phyloP scores from a whole-genome alignment of 2,888 invertebrate genomes.

The Tetranychus truncatus region DNA sequence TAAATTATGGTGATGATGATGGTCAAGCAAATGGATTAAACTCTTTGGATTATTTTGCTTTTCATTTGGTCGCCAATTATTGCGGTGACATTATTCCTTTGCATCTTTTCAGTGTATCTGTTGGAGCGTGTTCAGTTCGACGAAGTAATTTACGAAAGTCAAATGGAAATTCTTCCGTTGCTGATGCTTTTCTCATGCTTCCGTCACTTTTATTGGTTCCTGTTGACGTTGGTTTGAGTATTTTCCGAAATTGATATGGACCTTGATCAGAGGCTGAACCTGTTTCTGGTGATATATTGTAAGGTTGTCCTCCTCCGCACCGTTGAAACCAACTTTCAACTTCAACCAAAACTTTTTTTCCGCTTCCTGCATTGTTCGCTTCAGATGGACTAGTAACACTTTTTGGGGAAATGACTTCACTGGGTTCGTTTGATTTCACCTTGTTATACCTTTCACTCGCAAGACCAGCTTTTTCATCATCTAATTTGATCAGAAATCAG shows the following conservation, averaged over 20 bases:
- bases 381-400: neutral
- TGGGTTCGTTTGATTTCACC: too few relatives aligned
- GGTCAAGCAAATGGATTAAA: too few relatives aligned
- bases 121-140: slow-evolving; percentile 46
- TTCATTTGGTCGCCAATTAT: neutral
- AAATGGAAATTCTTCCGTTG: slow-evolving; percentile 42
- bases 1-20: too few relatives aligned
- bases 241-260: slow-evolving; percentile 20
- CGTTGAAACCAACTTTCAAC: slow-evolving; percentile 10
- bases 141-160: slow-evolving; percentile 47
- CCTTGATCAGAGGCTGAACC: slow-evolving; percentile 17
- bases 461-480: too few relatives aligned
- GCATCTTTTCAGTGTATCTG: slow-evolving; percentile 43
- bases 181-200: slow-evolving; percentile 33
- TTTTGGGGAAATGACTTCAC: too few relatives aligned
- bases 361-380: neutral
- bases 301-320: slow-evolving; percentile 13
- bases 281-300: slow-evolving; percentile 11
- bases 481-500: too few relatives aligned
- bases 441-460: too few relatives aligned
- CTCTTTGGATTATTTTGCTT: too few relatives aligned
- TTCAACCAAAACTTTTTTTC: slow-evolving; percentile 6
- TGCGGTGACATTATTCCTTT: slow-evolving; percentile 19
- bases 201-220: neutral
- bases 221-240: slow-evolving; percentile 15